Evolutionary conservation across 2,888 invertebrate genomes (phyloP).

Genomic region (Byasa hedistus): DNA sequence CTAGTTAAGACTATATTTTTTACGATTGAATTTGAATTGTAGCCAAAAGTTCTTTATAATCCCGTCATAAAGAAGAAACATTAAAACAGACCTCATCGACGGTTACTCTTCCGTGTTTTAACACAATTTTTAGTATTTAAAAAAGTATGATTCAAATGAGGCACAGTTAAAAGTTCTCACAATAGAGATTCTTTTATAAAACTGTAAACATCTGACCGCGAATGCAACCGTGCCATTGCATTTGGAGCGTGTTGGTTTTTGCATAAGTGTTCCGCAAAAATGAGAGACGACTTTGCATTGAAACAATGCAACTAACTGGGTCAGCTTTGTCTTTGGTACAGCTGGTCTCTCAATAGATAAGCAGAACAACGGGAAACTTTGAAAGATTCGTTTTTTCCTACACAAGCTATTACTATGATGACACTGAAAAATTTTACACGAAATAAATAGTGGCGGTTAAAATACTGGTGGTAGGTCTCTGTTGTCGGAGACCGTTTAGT

Average conservation of each 20-base stretch:
- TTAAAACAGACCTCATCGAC: too few relatives aligned
- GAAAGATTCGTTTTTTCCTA: slow-evolving; percentile 5
- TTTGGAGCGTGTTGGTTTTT: slow-evolving; percentile 51
- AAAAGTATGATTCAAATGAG: background rate
- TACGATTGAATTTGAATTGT: too few relatives aligned
- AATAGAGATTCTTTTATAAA: slow-evolving; percentile 11
- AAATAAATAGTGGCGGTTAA: too few relatives aligned
- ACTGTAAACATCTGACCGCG: slow-evolving; percentile 20
- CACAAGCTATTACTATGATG: background rate
- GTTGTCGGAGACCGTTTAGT: too few relatives aligned
- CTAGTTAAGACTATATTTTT: too few relatives aligned
- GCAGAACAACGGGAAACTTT: slow-evolving; percentile 6
- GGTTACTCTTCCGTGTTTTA: too few relatives aligned
- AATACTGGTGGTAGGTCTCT: too few relatives aligned
- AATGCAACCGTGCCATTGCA: slow-evolving; percentile 32
- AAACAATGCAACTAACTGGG: slow-evolving; percentile 41
- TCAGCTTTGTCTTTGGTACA: slow-evolving; percentile 33
- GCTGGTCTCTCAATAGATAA: slow-evolving; percentile 11
- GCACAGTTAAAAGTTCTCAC: slow-evolving; percentile 6
- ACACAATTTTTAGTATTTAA: too few relatives aligned
- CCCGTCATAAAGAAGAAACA: too few relatives aligned
- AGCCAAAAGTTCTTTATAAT: too few relatives aligned
- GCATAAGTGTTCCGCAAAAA: slow-evolving; percentile 50
- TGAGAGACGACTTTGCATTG: slow-evolving; percentile 38
- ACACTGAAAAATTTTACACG: background rate